Base-by-base conservation (phyloP, 2,113 vertebrate genomes). In the Redunca redunca region DNA sequence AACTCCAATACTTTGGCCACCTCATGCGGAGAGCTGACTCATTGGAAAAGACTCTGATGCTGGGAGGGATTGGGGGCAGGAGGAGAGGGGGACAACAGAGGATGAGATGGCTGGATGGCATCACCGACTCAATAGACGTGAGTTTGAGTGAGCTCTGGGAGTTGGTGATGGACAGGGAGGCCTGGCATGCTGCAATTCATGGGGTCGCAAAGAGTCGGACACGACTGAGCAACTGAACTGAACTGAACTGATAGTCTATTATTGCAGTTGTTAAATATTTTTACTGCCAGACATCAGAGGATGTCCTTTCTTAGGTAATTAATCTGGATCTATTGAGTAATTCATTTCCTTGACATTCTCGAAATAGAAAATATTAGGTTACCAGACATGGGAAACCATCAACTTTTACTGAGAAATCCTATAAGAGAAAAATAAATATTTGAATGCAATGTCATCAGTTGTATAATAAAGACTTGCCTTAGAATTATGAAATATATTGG, bases 71-170 rank as follows among this genome's bases (percentile, higher is more conserved):
- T 53, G 16, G 52, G 52, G 52, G 16, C 16, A 53, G 52, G 52
- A 52, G 50, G 50, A 53, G 16, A 53, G 6, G 5, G 52, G 52
- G 52, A 53, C 2, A 1, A 53, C 52, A 6, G 52, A 53, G 52
- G 52, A 53, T 53, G 52, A 17, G 52, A 53, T 17, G 52, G 52
- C 52, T 53, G 52, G 52, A 17, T 17, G 52, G 52, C 52, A 53
- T 53, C 16, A 53, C 52, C 0, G 4, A 53, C 16, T 53, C 52
- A 17, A 53, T 53, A 16, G 52, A 53, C 2, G 16, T 16, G 15
- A 15, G 5, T 17, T 0, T 17, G 16, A 53, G 16, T 17, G 52
- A 53, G 0, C 52, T 53, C 52, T 0, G 1, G 52, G 52, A 53
- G 16, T 17, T 53, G 52, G 52, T 53, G 52, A 53, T 53, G 52